Base-by-base conservation (phyloP, 1,140 invertebrate genomes). In the Gonatopus flavifemur region DNA sequence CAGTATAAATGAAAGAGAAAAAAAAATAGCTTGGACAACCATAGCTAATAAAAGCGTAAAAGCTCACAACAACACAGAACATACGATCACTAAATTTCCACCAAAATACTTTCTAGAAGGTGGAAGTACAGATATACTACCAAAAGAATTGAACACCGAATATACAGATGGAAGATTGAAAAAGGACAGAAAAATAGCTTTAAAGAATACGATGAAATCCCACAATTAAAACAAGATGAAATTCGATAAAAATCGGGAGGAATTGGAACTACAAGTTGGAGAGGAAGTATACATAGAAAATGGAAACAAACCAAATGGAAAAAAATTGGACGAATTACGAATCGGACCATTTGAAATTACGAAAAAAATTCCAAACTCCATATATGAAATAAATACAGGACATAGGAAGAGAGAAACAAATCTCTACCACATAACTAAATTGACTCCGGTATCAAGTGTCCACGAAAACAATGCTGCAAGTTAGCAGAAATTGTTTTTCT, bases 31-130 rank as follows among this genome's bases (percentile, higher is more conserved):
- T 35, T 72, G 68, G 72, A 59, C 70, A 59, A 71, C 60, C 3
- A 62, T 72, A 42, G 70, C 68, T 37, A 39, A 61, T n/a, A 38
- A 65, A 37, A 72, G 70, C 57, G 49, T 68, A 53, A 36, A 70
- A 13, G 66, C 58, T 55, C 72, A 71, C 59, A 72, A 74, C 60
- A 52, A 69, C 24, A 74, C 67, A n/a, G 55, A 55, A 39, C 71
- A 72, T 40, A 50, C 62, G 37, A 61, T 68, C 3, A 70, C 67
- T 25, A 57, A 52, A 18, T 73, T 64, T 59, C 37, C 59, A 30
- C 69, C 68, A 52, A 60, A 55, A 46, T 70, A 70, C 46, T 39
- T 71, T 42, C 44, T 72, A 36, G 18, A 70, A 54, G 69, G 66
- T 24, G 59, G 38, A 39, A 45, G 70, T 61, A 49, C 52, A 15